A percentile compares a stretch with the other conserved stretches of the same genome.
These are phyloP conservation scores for Pampus argenteus DNA, from an alignment of 2,797 vertebrate species.

Conservation along the genomic window DNA sequence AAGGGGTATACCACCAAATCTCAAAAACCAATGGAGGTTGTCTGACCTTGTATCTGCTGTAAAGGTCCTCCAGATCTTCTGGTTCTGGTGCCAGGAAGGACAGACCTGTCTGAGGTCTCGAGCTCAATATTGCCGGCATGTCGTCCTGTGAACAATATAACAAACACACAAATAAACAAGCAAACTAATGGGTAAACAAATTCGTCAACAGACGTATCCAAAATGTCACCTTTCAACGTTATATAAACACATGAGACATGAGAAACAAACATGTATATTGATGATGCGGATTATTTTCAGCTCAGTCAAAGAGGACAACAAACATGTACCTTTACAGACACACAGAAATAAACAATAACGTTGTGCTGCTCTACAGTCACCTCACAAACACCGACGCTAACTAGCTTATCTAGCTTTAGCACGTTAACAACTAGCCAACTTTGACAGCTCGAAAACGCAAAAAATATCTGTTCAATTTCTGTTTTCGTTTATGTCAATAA, in stretches of 20 bases:
- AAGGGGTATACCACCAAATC: no score
- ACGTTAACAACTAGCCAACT: not conserved
- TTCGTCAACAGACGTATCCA: not conserved
- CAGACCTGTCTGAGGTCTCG: constrained; percentile 89
- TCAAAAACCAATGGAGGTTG: not conserved
- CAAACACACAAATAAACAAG: not conserved
- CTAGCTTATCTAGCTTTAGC: constrained; percentile 15
- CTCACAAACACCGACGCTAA: not conserved
- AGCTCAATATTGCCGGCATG: constrained; percentile 85
- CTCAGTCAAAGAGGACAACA: not conserved
- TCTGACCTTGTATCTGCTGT: constrained; percentile 93
- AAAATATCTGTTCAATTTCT: not conserved
- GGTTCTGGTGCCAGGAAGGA: constrained; percentile 93
- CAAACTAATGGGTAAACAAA: not conserved
- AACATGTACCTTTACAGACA: not conserved
- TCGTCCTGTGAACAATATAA: constrained; percentile 84
- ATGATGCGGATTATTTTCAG: not conserved
- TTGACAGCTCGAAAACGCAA: not conserved
- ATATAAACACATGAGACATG: no score
- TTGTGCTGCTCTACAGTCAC: not conserved
- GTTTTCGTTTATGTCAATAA: not conserved
- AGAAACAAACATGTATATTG: not conserved
- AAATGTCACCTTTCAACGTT: not conserved
- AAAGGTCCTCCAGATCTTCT: constrained; percentile 94
- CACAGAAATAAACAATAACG: not conserved